A percentile compares a stretch with the other conserved stretches of the same genome.
Evolutionary conservation across 2,888 invertebrate species (phyloP).

Genomic region (Cerceris ruficornis): DNA sequence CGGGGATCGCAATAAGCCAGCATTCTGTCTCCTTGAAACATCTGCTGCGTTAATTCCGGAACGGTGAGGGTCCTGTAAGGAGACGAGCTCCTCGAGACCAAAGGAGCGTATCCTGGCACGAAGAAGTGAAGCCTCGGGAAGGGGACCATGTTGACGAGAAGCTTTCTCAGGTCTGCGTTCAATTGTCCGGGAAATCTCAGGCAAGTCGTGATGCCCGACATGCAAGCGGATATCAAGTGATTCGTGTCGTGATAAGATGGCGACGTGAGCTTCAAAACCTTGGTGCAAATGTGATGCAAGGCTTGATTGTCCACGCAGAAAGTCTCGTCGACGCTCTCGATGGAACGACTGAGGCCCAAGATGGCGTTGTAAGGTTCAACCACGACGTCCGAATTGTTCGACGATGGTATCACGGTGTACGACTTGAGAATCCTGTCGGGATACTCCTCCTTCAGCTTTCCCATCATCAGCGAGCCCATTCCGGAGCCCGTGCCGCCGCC

Average conservation of each 20-base stretch:
- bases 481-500: conserved; percentile 90
- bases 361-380: conserved; percentile 96
- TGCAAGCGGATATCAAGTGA: conserved; percentile 87
- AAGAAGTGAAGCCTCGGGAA: conserved; percentile 95
- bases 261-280: conserved; percentile 91
- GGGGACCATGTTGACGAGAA: conserved; percentile 96
- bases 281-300: conserved; percentile 94
- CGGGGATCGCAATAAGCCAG: conserved; percentile 88
- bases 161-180: conserved; percentile 94
- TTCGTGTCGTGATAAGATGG: conserved; percentile 96
- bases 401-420: conserved; percentile 89
- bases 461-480: conserved; percentile 89
- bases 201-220: conserved; percentile 58
- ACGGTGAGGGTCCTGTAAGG: conserved; percentile 83
- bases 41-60: conserved; percentile 89
- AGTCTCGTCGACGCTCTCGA: conserved; percentile 94
- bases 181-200: conserved; percentile 93
- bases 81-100: conserved; percentile 86
- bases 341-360: conserved; percentile 91
- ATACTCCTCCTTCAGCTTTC: conserved; percentile 93
- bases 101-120: conserved; percentile 91
- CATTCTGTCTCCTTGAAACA: conserved; percentile 89
- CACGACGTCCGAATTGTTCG: conserved; percentile 93
- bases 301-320: conserved; percentile 96
- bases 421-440: conserved; percentile 90